These are phyloP conservation scores for Xiphophorus hellerii DNA, from an alignment of 2,113 vertebrate species.

Conservation along the genomic window DNA sequence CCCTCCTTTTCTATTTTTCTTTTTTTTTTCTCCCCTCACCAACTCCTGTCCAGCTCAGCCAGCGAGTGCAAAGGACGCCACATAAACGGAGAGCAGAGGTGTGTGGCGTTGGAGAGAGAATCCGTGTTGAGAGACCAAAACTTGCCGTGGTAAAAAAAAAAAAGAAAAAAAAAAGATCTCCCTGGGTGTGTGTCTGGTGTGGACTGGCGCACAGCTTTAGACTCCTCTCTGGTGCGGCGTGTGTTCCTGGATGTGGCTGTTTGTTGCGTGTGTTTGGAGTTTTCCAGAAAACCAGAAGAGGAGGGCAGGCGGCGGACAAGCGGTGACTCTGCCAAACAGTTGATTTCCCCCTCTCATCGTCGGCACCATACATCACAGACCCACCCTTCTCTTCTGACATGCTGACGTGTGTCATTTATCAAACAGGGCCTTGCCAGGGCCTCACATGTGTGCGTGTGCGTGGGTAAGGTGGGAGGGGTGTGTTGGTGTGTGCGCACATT, in stretches of 20 bases:
- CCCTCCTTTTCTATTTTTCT: conserved; percentile 12
- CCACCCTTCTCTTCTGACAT: conserved; percentile 97
- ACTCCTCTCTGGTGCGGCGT: conserved; percentile 9
- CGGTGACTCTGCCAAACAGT: conserved; percentile 90
- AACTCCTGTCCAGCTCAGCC: conserved; percentile 50
- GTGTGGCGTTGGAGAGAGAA: conserved; percentile 54
- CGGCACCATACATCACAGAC: conserved; percentile 95
- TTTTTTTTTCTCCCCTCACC: conserved; percentile 40
- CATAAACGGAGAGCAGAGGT: conserved; percentile 19
- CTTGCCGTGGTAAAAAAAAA: neutral
- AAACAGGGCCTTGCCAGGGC: conserved; percentile 88
- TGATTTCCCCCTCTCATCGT: conserved; percentile 98
- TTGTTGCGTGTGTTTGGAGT: conserved; percentile 13
- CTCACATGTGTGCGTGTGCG: conserved; percentile 43
- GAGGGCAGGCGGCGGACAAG: conserved; percentile 66
- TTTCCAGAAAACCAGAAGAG: conserved; percentile 45
- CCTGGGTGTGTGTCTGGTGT: conserved; percentile 9
- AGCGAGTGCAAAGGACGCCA: conserved; percentile 24
- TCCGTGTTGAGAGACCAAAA: conserved; percentile 19
- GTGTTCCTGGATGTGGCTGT: neutral
- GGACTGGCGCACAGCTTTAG: neutral
- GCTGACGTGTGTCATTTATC: conserved; percentile 99
- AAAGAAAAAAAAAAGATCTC: neutral
- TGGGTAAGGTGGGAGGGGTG: neutral
- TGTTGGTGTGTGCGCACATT: conserved; percentile 30